A percentile compares a stretch with the other conserved stretches of the same genome.
Evolutionary conservation across 1,140 invertebrate species (phyloP).

Genomic region (Psix sp.): DNA sequence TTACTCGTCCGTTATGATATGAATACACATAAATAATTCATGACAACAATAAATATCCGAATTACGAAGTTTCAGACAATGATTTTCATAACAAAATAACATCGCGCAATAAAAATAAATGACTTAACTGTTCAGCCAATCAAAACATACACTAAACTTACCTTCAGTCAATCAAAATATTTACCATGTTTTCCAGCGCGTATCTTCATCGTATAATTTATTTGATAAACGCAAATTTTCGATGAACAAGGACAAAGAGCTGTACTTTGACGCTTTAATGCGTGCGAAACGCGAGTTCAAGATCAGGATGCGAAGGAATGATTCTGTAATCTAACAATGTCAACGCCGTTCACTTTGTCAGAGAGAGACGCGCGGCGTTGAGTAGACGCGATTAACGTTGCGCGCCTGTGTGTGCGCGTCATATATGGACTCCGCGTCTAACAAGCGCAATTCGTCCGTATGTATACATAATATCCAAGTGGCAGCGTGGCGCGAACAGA

Average conservation of each 20-base stretch:
- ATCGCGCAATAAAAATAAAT: too few relatives aligned
- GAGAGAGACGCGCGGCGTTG: constrained; percentile 33
- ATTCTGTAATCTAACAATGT: constrained; percentile 62
- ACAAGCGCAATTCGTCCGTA: constrained; percentile 52
- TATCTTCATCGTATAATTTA: too few relatives aligned
- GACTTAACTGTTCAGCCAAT: too few relatives aligned
- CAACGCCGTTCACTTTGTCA: constrained; percentile 59
- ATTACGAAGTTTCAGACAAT: too few relatives aligned
- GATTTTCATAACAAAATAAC: too few relatives aligned
- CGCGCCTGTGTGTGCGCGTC: constrained; percentile 32
- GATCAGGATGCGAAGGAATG: constrained; percentile 60
- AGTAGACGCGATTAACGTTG: constrained; percentile 59
- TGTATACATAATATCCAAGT: constrained; percentile 60
- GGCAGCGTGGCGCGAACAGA: constrained; percentile 37
- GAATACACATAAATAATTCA: too few relatives aligned
- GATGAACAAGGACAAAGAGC: constrained; percentile 29
- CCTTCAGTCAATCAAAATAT: too few relatives aligned
- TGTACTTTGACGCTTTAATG: constrained; percentile 36
- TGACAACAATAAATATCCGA: too few relatives aligned
- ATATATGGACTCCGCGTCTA: constrained; percentile 26
- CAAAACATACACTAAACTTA: too few relatives aligned
- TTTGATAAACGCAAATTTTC: constrained; percentile 11
- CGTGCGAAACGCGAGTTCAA: constrained; percentile 59
- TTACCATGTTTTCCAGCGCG: too few relatives aligned
- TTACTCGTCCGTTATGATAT: too few relatives aligned